These are phyloP conservation scores for Hydrozoanthus gracilis DNA, from an alignment of 92 coral and sea anemone species.

Conservation along the genomic window DNA sequence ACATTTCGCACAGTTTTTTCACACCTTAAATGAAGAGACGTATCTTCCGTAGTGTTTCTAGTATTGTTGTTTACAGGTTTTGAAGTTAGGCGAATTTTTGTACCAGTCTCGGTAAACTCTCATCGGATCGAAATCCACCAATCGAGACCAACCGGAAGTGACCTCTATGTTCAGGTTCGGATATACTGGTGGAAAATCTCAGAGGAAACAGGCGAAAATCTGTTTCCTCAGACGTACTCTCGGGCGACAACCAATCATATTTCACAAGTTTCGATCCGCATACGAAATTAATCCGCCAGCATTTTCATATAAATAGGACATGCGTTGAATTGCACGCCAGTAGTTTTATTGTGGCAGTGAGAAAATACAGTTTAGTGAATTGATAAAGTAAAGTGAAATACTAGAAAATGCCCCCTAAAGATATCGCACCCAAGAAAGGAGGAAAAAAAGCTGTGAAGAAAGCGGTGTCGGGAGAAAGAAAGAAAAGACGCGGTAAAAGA, in stretches of 20 bases:
- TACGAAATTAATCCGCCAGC: constrained; percentile 27
- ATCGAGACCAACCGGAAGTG: constrained; percentile 24
- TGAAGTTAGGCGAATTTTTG: background rate
- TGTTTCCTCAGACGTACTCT: constrained; percentile 46
- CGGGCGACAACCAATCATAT: constrained; percentile 26
- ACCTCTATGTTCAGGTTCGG: background rate
- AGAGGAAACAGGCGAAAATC: background rate
- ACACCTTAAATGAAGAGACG: too few relatives aligned
- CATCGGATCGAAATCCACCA: constrained; percentile 45
- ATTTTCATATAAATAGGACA: constrained; percentile 25
- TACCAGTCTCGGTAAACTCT: background rate
- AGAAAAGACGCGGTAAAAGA: constrained; percentile 7
- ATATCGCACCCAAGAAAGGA: constrained; percentile 43
- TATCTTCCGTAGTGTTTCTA: too few relatives aligned
- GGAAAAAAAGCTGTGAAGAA: constrained; percentile 55
- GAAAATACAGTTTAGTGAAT: too few relatives aligned
- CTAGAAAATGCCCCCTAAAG: constrained; percentile 45
- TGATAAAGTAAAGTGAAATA: background rate
- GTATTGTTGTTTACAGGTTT: background rate
- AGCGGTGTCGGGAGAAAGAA: constrained; percentile 41
- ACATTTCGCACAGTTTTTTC: background rate
- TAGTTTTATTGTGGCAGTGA: background rate
- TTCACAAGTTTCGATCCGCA: constrained; percentile 44
- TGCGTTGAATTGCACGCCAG: background rate
- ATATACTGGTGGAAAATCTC: background rate